Conservation (phyloP, 2,113 vertebrate species). For the Myotis davidii region DNA sequence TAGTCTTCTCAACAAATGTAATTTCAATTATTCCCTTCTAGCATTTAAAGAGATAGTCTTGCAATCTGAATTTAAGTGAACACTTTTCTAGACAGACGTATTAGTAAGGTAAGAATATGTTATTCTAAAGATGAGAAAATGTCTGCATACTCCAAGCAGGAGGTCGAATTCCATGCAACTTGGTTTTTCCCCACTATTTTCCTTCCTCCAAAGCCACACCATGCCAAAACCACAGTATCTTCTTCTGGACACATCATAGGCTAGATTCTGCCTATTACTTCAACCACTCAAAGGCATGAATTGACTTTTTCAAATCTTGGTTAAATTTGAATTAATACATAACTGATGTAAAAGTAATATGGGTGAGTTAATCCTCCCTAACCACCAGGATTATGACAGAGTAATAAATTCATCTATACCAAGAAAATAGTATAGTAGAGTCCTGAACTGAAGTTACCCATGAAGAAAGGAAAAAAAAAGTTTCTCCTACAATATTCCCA, state of each 20-base stretch:
- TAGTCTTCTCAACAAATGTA: not conserved
- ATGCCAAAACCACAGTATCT: slow-evolving; percentile 9
- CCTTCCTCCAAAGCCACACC: slow-evolving; percentile 20
- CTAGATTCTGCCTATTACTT: not conserved
- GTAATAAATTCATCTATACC: not conserved
- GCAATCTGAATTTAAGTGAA: not conserved
- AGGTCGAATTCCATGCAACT: not conserved
- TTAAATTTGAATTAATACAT: not conserved
- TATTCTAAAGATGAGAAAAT: not conserved
- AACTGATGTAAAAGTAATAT: slow-evolving; percentile 15
- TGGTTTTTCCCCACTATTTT: not conserved
- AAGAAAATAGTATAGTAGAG: not conserved
- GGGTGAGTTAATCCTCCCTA: not conserved
- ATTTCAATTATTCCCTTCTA: not conserved
- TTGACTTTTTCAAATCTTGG: slow-evolving; percentile 5
- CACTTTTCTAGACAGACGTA: not conserved
- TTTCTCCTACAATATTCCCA: not conserved
- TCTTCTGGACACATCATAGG: not conserved
- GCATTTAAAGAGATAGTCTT: not conserved
- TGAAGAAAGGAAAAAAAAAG: not conserved
- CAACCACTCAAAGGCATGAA: not conserved
- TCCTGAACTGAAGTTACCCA: slow-evolving; percentile 30
- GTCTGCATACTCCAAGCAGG: not conserved
- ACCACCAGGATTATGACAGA: not conserved
- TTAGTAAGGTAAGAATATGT: not conserved